Percentiles rank a stretch among this genome's conserved stretches.
Evolutionary conservation across 2,113 vertebrate species (phyloP).

Genomic region (Poecilia latipinna): DNA sequence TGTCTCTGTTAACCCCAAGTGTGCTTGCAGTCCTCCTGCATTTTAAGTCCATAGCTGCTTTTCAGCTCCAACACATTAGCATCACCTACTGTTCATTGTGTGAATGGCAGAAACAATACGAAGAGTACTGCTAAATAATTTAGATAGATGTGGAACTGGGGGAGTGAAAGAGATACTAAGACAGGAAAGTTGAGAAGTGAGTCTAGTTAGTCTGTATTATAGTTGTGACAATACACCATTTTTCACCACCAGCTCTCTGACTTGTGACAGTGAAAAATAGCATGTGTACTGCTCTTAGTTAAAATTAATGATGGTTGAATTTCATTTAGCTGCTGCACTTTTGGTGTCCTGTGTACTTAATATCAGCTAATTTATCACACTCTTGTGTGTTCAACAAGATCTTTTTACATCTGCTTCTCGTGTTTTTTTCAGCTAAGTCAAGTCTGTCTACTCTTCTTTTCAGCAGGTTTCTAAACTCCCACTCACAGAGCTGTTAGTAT

Average conservation of each 20-base stretch:
- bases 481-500: not conserved
- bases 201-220: not conserved
- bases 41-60: not conserved
- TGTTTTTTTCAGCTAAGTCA: not conserved
- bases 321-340: constrained; percentile 7
- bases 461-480: not conserved
- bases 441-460: not conserved
- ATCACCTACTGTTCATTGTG: constrained; percentile 32
- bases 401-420: not conserved
- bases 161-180: constrained; percentile 2
- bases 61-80: constrained; percentile 22
- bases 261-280: not conserved
- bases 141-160: constrained; percentile 9
- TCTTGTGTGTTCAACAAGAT: not conserved
- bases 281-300: not conserved
- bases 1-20: not conserved
- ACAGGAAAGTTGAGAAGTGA: not conserved
- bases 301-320: constrained; percentile 9
- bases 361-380: not conserved
- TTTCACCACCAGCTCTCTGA: not conserved
- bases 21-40: not conserved
- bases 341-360: too few species aligned
- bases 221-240: not conserved
- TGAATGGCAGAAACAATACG: constrained; percentile 1
- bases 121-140: constrained; percentile 15